Evolutionary conservation across 2,113 vertebrate genomes (phyloP).

Genomic region (Meles meles): DNA sequence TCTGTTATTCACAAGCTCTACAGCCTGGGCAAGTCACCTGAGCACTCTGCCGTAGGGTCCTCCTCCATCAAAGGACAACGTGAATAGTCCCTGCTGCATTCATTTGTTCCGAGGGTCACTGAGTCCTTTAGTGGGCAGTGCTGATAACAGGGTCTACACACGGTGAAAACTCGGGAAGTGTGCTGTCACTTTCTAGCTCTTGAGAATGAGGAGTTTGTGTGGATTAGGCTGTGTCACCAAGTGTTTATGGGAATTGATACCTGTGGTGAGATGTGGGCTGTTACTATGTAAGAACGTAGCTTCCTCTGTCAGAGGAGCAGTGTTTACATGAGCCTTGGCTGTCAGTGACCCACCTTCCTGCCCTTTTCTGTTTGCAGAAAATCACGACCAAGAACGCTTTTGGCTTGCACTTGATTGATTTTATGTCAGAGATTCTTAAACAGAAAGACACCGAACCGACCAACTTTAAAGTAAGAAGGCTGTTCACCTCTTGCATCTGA

Average conservation of each 20-base stretch:
- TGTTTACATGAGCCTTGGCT: not conserved
- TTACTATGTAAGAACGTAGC: not conserved
- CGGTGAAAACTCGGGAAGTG: not conserved
- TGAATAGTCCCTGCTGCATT: not conserved
- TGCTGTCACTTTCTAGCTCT: not conserved
- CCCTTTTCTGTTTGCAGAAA: constrained; percentile 87
- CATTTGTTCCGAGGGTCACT: not conserved
- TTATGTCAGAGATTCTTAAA: constrained; percentile 94
- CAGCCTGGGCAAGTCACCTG: not conserved
- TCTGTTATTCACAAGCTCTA: not conserved
- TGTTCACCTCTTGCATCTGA: not conserved
- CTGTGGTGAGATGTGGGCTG: not conserved
- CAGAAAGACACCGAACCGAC: constrained; percentile 90
- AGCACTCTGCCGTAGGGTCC: not conserved
- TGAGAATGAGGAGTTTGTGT: not conserved
- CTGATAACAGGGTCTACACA: not conserved
- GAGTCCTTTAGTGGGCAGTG: not conserved
- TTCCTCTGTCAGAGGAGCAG: not conserved
- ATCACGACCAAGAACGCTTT: constrained; percentile 98
- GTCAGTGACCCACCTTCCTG: constrained; percentile 19
- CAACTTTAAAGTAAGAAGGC: constrained; percentile 92
- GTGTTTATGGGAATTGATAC: not conserved
- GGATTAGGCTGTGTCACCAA: not conserved
- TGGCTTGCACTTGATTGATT: constrained; percentile 95
- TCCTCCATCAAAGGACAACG: not conserved